Percentiles rank a stretch among this genome's conserved stretches.
phyloP scores from a whole-genome alignment of 2,113 vertebrate species.

The Neodontobutis hainanensis region DNA sequence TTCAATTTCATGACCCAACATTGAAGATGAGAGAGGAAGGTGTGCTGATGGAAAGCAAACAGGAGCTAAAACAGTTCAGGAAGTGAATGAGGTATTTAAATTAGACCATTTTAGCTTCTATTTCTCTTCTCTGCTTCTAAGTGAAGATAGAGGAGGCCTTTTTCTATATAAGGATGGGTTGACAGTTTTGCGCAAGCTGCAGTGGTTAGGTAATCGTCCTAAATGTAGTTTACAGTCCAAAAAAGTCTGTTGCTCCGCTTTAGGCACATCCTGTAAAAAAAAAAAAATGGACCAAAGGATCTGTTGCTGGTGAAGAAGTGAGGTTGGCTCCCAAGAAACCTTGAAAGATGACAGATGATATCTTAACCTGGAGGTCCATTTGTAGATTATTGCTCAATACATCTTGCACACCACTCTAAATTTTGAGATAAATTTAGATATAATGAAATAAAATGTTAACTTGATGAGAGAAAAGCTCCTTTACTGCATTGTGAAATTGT shows the following conservation, averaged over 20 bases:
- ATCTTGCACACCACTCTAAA: too few species aligned
- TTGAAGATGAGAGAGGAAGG: conserved; percentile 15
- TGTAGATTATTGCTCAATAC: too few species aligned
- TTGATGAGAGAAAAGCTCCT: too few species aligned
- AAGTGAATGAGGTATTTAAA: neutral
- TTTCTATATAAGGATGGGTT: conserved; percentile 67
- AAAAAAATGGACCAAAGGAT: neutral
- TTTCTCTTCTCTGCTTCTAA: neutral
- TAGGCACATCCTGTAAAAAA: conserved; percentile 6
- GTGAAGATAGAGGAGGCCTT: conserved; percentile 17
- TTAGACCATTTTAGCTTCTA: conserved; percentile 2
- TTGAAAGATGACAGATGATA: too few species aligned
- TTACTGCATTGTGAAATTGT: too few species aligned
- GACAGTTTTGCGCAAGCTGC: conserved; percentile 50
- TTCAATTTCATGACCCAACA: conserved; percentile 12
- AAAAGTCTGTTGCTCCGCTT: conserved; percentile 38
- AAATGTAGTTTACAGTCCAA: conserved; percentile 48
- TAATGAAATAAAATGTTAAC: too few species aligned
- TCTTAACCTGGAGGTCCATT: too few species aligned
- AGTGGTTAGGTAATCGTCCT: conserved; percentile 64
- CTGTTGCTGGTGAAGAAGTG: neutral
- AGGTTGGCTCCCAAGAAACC: neutral
- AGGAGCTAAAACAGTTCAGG: conserved; percentile 1
- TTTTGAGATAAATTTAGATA: too few species aligned
- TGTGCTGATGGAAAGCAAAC: conserved; percentile 35